Evolutionary conservation across 2,888 invertebrate species (phyloP).

Genomic region (Melieria crassipennis): DNA sequence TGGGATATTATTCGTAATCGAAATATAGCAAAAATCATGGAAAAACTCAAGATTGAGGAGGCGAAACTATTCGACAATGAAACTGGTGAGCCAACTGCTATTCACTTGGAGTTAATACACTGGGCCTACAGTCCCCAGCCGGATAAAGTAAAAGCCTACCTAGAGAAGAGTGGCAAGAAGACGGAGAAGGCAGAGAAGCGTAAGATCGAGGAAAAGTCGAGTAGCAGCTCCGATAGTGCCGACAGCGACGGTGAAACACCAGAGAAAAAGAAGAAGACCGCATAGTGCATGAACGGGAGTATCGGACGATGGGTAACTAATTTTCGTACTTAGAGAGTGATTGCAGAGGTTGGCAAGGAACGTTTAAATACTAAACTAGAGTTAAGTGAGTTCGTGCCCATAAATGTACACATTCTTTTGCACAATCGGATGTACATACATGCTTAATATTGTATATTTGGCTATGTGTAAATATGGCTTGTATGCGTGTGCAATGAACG

Average conservation of each 20-base stretch:
- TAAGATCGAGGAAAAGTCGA: slow-evolving; percentile 56
- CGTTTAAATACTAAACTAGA: too few species aligned
- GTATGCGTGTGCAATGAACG: too few species aligned
- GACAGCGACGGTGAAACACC: slow-evolving; percentile 42
- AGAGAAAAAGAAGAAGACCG: slow-evolving; percentile 48
- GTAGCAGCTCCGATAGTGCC: slow-evolving; percentile 35
- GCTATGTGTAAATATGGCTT: too few species aligned
- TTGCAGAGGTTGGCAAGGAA: too few species aligned
- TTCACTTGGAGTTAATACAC: slow-evolving; percentile 75
- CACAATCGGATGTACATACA: background rate
- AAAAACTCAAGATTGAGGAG: slow-evolving; percentile 70
- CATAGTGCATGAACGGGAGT: slow-evolving; percentile 11
- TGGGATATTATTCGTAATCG: slow-evolving; percentile 82
- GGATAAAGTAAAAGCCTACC: slow-evolving; percentile 72
- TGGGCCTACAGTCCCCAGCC: slow-evolving; percentile 83
- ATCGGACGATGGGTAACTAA: background rate
- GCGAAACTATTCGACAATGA: slow-evolving; percentile 72
- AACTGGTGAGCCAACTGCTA: slow-evolving; percentile 74
- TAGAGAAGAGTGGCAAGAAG: slow-evolving; percentile 56
- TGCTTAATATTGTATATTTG: background rate
- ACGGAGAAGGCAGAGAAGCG: slow-evolving; percentile 59
- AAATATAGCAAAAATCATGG: slow-evolving; percentile 70
- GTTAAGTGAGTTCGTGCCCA: background rate
- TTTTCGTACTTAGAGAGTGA: background rate
- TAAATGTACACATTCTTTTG: background rate